Conservation (phyloP, 1,140 invertebrate species). For the Diploscapter pachys region DNA sequence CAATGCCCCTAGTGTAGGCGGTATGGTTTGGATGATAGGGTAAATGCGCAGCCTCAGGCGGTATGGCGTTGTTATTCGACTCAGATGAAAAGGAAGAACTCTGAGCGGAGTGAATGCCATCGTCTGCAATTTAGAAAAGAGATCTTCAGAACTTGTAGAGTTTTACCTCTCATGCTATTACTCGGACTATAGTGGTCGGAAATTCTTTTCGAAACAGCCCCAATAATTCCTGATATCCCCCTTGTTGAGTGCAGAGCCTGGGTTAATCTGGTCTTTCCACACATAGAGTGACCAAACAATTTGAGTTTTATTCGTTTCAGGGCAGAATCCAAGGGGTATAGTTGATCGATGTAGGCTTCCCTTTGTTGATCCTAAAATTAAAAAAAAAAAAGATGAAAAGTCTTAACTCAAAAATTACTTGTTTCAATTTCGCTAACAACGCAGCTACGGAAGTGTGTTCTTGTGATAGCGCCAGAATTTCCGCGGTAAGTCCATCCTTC, state of each 20-base stretch:
- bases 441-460: constrained; percentile 73
- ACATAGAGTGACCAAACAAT: constrained; percentile 73
- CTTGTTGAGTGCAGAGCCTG: constrained; percentile 67
- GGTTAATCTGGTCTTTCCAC: constrained; percentile 74
- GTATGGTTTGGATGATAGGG: constrained; percentile 63
- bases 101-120: constrained; percentile 39
- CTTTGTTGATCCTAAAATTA: constrained; percentile 62
- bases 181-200: constrained; percentile 25
- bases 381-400: neutral
- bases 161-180: constrained; percentile 20
- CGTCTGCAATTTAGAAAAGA: constrained; percentile 20
- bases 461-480: constrained; percentile 77
- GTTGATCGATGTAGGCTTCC: constrained; percentile 71
- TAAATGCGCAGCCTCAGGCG: constrained; percentile 1
- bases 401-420: constrained; percentile 60
- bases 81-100: constrained; percentile 38
- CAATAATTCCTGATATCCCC: constrained; percentile 20
- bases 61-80: constrained; percentile 36
- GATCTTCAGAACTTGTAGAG: neutral
- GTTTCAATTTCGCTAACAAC: constrained; percentile 71
- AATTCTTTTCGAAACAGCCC: constrained; percentile 21
- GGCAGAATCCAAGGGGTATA: constrained; percentile 68
- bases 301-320: constrained; percentile 73
- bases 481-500: constrained; percentile 73
- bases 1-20: constrained; percentile 70